These are phyloP conservation scores for Eumerus sabulonum DNA, from an alignment of 2,888 invertebrate species.

Conservation along the genomic window DNA sequence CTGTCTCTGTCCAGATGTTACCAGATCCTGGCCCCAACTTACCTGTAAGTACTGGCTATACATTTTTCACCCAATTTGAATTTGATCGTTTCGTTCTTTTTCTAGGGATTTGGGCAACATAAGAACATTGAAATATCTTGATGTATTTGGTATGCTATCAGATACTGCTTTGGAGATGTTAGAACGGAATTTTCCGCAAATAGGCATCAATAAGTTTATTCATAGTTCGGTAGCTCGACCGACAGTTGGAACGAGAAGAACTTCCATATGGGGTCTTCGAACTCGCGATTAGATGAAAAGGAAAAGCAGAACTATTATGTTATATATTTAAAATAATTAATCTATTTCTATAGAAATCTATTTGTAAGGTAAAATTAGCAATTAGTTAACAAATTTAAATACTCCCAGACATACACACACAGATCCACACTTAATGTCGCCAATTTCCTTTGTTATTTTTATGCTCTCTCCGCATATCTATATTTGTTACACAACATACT, in stretches of 20 bases:
- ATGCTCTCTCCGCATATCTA: too few relatives aligned
- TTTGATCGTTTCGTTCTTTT: conserved; percentile 21
- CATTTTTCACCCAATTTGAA: neutral
- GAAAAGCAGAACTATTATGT: neutral
- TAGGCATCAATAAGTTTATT: conserved; percentile 86
- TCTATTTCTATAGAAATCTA: conserved; percentile 28
- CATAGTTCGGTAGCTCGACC: conserved; percentile 94
- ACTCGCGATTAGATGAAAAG: conserved; percentile 84
- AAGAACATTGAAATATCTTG: conserved; percentile 85
- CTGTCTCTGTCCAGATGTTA: conserved; percentile 91
- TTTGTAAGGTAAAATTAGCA: conserved; percentile 44
- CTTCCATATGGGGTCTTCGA: conserved; percentile 93
- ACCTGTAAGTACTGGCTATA: conserved; percentile 83
- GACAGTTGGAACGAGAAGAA: conserved; percentile 91
- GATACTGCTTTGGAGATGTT: conserved; percentile 80
- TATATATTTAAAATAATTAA: conserved; percentile 29
- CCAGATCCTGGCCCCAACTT: conserved; percentile 84
- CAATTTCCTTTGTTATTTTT: too few relatives aligned
- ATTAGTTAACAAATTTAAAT: conserved; percentile 5
- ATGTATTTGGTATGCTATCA: conserved; percentile 90
- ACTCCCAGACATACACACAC: conserved; percentile 11
- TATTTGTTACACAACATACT: too few relatives aligned
- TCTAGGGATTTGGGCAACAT: conserved; percentile 82
- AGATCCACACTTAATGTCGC: conserved; percentile 13
- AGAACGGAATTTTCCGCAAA: conserved; percentile 81